Evolutionary conservation across 2,888 invertebrate genomes (phyloP).

Genomic region (Parnassius apollo): DNA sequence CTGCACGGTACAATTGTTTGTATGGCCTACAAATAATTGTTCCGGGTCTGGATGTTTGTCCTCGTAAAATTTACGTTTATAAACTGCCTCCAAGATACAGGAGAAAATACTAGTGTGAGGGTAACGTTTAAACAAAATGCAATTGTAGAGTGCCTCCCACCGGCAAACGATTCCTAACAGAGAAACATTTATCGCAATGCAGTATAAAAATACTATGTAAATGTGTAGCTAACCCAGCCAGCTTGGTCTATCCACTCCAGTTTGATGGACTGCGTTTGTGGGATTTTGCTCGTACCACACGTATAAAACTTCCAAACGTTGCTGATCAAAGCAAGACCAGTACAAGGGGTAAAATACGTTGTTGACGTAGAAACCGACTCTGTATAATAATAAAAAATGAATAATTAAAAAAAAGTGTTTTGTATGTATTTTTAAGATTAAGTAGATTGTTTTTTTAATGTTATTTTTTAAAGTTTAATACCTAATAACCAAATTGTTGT

Average conservation of each 20-base stretch:
- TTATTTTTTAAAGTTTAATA: slow-evolving; percentile 28
- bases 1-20: too few relatives aligned
- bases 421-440: neutral
- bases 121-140: too few relatives aligned
- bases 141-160: too few relatives aligned
- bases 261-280: slow-evolving; percentile 67
- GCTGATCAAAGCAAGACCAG: slow-evolving; percentile 77
- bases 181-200: too few relatives aligned
- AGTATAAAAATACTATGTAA: too few relatives aligned
- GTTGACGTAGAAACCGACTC: slow-evolving; percentile 76
- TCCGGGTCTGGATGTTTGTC: too few relatives aligned
- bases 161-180: too few relatives aligned
- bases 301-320: slow-evolving; percentile 69
- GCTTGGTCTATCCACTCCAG: slow-evolving; percentile 65
- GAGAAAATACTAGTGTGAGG: too few relatives aligned
- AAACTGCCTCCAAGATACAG: too few relatives aligned
- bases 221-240: slow-evolving; percentile 54
- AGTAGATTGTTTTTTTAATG: neutral
- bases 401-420: neutral
- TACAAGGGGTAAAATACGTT: slow-evolving; percentile 66
- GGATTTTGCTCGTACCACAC: slow-evolving; percentile 69
- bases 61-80: too few relatives aligned
- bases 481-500: slow-evolving; percentile 63
- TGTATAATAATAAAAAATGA: too few relatives aligned
- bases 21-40: too few relatives aligned